Evolutionary conservation across 2,888 invertebrate species (phyloP).

Genomic region (Rhopalosiphum nymphaeae): DNA sequence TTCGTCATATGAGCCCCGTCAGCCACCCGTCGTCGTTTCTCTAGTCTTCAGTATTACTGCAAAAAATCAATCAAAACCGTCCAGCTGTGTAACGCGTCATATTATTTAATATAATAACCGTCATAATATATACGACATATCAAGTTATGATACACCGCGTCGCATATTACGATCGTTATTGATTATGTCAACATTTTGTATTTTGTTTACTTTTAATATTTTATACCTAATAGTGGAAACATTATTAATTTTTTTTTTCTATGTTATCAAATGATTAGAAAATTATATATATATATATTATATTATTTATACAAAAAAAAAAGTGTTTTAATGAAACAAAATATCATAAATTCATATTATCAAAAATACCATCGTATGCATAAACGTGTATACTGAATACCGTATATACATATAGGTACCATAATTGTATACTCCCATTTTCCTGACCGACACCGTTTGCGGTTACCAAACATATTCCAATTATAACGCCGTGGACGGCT

Average conservation of each 20-base stretch:
- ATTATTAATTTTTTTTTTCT: slow-evolving; percentile 2
- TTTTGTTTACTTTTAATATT: slow-evolving; percentile 60
- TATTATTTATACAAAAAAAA: slow-evolving; percentile 51
- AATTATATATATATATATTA: slow-evolving; percentile 40
- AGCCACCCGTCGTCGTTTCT: not conserved
- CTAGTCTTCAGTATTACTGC: slow-evolving; percentile 58
- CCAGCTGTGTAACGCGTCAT: slow-evolving; percentile 10
- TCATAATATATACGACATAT: not conserved
- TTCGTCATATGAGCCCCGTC: slow-evolving; percentile 29
- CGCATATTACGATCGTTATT: not conserved
- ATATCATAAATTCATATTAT: not conserved
- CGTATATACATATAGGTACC: not conserved
- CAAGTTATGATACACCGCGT: not conserved
- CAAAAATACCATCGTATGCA: not conserved
- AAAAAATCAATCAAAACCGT: slow-evolving; percentile 50
- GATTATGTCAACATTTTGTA: slow-evolving; percentile 26
- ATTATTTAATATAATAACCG: not conserved
- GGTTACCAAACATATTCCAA: slow-evolving; percentile 8
- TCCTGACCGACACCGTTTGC: not conserved
- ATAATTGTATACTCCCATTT: not conserved
- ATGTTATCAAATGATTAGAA: slow-evolving; percentile 49
- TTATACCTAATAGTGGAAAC: slow-evolving; percentile 20
- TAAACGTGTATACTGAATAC: not conserved
- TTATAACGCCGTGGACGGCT: not conserved
- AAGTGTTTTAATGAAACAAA: not conserved